A percentile compares a stretch with the other conserved stretches of the same genome.
phyloP scores from a whole-genome alignment of 2,113 vertebrate species.

The Echinops telfairi region DNA sequence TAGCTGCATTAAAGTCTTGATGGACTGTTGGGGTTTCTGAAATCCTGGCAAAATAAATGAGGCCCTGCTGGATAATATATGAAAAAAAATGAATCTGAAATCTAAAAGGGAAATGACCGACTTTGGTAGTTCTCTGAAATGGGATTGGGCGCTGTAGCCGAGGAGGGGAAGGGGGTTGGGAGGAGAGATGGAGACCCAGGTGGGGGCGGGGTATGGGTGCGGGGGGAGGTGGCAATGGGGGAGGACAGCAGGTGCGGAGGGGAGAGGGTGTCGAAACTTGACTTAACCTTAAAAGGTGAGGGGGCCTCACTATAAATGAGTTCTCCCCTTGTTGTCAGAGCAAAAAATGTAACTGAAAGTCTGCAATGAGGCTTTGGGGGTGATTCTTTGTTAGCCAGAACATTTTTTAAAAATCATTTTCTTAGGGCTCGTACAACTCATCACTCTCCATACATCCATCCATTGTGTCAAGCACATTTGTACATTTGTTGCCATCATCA shows the following conservation, averaged over 20 bases:
- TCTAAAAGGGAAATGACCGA: background rate
- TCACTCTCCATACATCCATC: no score
- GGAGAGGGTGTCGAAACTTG: no score
- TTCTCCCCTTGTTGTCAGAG: background rate
- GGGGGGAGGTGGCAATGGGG: no score
- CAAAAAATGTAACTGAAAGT: background rate
- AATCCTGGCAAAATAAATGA: background rate
- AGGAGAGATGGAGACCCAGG: background rate
- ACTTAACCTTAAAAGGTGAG: no score
- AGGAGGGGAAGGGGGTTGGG: no score
- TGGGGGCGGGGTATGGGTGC: no score
- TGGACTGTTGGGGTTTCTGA: background rate
- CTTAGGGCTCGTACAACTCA: no score
- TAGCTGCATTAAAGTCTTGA: background rate
- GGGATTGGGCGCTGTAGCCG: background rate
- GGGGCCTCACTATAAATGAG: background rate
- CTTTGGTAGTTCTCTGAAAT: background rate
- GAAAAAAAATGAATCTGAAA: background rate
- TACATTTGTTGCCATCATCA: no score
- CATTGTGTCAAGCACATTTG: no score
- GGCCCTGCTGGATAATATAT: background rate
- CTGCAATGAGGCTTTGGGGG: background rate
- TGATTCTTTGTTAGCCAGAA: background rate
- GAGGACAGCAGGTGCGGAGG: no score
- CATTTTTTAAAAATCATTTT: background rate